Percentiles rank a stretch among this genome's conserved stretches.
phyloP scores from a whole-genome alignment of 2,888 invertebrate species.

The Ennomos fuscantarius region DNA sequence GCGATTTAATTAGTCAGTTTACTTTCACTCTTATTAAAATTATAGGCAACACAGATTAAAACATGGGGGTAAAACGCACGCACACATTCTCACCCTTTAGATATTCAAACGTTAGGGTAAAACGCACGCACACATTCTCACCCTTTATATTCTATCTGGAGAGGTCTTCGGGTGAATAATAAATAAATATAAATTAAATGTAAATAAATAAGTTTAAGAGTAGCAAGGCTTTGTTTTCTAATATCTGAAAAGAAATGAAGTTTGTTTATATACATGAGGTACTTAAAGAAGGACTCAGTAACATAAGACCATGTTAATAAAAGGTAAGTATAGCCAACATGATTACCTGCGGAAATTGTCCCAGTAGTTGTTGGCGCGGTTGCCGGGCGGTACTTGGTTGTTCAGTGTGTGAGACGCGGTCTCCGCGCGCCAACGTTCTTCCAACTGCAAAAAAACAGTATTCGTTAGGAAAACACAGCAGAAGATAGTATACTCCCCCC shows the following conservation, averaged over 20 bases:
- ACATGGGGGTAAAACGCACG: slow-evolving; percentile 26
- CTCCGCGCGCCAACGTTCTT: slow-evolving; percentile 80
- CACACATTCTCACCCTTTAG: slow-evolving; percentile 45
- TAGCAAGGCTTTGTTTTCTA: slow-evolving; percentile 49
- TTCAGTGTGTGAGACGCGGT: slow-evolving; percentile 88
- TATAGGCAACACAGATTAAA: neutral
- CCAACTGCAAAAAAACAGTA: slow-evolving; percentile 60
- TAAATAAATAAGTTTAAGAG: slow-evolving; percentile 28
- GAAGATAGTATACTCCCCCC: too few species aligned
- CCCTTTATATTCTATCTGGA: slow-evolving; percentile 32
- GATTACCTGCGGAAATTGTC: slow-evolving; percentile 95
- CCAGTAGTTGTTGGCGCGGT: slow-evolving; percentile 97
- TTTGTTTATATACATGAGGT: slow-evolving; percentile 29
- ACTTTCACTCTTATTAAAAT: neutral
- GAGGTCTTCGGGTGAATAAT: slow-evolving; percentile 22
- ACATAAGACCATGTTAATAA: neutral
- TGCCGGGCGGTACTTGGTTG: slow-evolving; percentile 96
- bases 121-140: slow-evolving; percentile 43
- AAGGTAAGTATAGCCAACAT: neutral
- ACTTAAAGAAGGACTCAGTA: neutral
- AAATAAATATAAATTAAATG: slow-evolving; percentile 29
- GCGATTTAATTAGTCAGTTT: neutral
- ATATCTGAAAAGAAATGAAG: slow-evolving; percentile 76
- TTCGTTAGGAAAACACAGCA: too few species aligned
- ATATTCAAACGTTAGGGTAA: slow-evolving; percentile 18